These are phyloP conservation scores for Harpagoxenus sublaevis DNA, from an alignment of 2,888 invertebrate genomes.

Conservation along the genomic window DNA sequence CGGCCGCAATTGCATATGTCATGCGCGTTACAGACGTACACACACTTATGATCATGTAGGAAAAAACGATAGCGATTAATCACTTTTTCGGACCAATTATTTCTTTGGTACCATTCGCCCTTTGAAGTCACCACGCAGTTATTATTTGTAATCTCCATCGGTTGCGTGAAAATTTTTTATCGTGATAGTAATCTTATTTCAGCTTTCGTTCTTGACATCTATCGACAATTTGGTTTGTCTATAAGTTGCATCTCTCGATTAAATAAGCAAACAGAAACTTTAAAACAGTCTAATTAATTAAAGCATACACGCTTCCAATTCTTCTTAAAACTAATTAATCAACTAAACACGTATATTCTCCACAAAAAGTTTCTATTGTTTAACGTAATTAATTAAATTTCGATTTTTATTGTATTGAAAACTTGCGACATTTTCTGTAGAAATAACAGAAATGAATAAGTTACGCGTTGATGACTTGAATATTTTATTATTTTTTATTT, in stretches of 20 bases:
- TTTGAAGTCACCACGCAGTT: not conserved
- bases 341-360: not conserved
- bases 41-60: not conserved
- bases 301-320: not conserved
- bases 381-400: not conserved
- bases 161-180: slow-evolving; percentile 9
- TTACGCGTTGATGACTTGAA: not conserved
- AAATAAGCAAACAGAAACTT: not conserved
- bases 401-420: not conserved
- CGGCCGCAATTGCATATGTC: slow-evolving; percentile 14
- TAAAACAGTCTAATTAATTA: not conserved
- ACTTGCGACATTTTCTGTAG: not conserved
- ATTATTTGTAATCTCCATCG: slow-evolving; percentile 19
- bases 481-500: not conserved
- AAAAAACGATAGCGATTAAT: slow-evolving; percentile 48
- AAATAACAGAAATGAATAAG: not conserved
- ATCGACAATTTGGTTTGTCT: not conserved
- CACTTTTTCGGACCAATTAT: slow-evolving; percentile 42
- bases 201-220: not conserved
- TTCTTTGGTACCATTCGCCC: slow-evolving; percentile 39
- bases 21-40: not conserved
- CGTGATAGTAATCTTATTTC: not conserved
- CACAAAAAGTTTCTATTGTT: not conserved
- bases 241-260: not conserved
- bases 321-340: not conserved